Evolutionary conservation across 2,113 vertebrate species (phyloP).

Genomic region (rabbit (Oryctolagus cuniculus)): DNA sequence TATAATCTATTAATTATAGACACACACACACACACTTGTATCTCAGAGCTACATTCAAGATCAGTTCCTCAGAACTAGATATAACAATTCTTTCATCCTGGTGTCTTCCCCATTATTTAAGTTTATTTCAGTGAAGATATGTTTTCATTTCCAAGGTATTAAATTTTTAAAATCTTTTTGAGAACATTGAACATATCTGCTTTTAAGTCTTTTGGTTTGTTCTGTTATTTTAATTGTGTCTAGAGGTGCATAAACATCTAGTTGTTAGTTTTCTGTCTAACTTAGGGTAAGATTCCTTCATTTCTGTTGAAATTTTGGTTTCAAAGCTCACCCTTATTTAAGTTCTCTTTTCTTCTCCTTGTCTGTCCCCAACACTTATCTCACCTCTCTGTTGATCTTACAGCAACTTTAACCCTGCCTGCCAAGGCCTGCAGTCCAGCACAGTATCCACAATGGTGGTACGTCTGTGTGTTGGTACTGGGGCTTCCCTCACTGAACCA

Average conservation of each 20-base stretch:
- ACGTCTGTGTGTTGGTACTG: neutral
- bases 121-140: constrained; percentile 19
- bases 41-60: neutral
- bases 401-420: neutral
- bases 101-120: neutral
- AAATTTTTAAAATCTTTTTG: neutral
- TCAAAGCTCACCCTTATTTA: neutral
- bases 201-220: constrained; percentile 1
- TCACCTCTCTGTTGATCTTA: neutral
- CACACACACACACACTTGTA: neutral
- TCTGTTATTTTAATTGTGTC: constrained; percentile 40
- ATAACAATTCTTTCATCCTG: neutral
- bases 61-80: neutral
- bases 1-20: neutral
- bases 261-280: neutral
- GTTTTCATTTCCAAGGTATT: neutral
- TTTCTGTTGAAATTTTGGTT: neutral
- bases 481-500: neutral
- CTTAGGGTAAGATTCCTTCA: neutral
- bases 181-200: neutral
- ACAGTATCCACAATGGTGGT: neutral
- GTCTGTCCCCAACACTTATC: no score
- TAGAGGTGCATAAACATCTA: neutral
- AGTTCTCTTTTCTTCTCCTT: neutral
- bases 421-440: neutral